These are phyloP conservation scores for Ptilonorhynchus violaceus DNA, from an alignment of 2,113 vertebrate species.

Conservation along the genomic window DNA sequence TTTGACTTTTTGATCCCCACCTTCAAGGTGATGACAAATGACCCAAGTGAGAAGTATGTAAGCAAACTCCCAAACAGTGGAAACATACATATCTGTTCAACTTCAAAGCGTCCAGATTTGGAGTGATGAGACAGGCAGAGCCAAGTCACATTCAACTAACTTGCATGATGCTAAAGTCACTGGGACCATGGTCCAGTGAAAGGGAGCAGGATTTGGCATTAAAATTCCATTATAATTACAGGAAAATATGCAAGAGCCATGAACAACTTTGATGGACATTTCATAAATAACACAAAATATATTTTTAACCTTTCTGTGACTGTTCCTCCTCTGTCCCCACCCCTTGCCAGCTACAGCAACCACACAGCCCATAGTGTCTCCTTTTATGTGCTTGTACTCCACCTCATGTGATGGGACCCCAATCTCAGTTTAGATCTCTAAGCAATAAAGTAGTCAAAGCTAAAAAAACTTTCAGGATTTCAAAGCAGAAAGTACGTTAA, in stretches of 20 bases:
- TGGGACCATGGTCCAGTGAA: background rate
- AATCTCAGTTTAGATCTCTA: background rate
- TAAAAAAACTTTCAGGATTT: background rate
- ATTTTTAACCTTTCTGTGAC: background rate
- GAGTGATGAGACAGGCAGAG: background rate
- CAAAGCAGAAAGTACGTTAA: background rate
- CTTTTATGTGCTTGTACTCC: background rate
- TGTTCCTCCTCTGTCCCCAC: background rate
- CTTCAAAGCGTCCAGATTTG: background rate
- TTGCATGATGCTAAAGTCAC: background rate
- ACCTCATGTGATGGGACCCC: background rate
- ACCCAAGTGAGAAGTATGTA: background rate
- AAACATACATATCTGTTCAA: background rate
- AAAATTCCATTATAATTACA: background rate
- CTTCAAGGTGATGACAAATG: background rate
- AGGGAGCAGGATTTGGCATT: background rate
- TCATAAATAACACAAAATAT: background rate
- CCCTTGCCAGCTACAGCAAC: background rate
- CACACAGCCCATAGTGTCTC: background rate
- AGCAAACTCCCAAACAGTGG: background rate
- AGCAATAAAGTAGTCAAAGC: background rate
- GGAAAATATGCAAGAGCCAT: background rate
- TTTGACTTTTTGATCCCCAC: background rate
- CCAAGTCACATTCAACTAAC: background rate
- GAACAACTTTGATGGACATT: background rate